Percentiles rank a stretch among this genome's conserved stretches.
phyloP scores from a whole-genome alignment of 2,888 invertebrate species.

The Pseudococcus viburni region DNA sequence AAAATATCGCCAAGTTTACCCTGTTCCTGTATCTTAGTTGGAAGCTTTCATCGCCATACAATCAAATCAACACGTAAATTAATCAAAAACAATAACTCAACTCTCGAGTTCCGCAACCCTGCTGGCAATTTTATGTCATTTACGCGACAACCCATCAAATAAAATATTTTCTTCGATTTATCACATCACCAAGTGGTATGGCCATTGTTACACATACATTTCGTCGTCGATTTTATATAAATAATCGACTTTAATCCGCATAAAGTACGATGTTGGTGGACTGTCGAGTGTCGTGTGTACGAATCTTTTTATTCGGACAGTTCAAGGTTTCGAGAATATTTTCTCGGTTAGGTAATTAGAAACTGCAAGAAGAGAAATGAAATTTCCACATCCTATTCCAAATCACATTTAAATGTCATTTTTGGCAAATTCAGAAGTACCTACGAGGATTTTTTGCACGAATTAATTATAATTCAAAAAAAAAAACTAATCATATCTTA shows the following conservation, averaged over 20 bases:
- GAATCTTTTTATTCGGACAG: neutral
- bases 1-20: too few relatives aligned
- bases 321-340: neutral
- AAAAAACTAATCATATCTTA: neutral
- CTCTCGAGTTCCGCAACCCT: neutral
- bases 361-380: neutral
- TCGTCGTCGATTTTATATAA: neutral
- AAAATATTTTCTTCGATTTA: neutral
- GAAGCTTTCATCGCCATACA: neutral
- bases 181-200: neutral
- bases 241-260: neutral
- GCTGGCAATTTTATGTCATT: neutral
- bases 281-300: neutral
- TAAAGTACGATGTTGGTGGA: neutral
- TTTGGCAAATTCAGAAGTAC: too few relatives aligned
- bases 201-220: neutral
- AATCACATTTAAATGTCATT: neutral
- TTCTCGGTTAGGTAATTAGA: constrained; percentile 7
- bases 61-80: neutral
- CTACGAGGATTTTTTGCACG: neutral
- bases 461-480: neutral
- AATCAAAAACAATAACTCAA: constrained; percentile 3
- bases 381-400: neutral
- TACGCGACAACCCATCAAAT: neutral
- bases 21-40: too few relatives aligned